phyloP scores from a whole-genome alignment of 64 coral and sea anemone species.

The Actinia tenebrosa region DNA sequence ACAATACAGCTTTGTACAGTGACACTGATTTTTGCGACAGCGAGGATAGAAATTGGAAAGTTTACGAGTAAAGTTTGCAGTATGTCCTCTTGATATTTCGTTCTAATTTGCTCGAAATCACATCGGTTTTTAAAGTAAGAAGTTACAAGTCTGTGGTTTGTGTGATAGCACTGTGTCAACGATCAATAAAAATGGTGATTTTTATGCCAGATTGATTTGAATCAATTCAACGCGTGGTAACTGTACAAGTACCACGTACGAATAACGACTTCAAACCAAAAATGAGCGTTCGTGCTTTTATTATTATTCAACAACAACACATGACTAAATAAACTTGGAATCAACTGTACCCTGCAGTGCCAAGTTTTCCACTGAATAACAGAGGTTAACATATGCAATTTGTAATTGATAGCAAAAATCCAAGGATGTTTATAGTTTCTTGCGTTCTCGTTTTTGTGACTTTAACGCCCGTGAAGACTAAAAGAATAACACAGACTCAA shows the following conservation, averaged over 20 bases:
- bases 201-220: constrained; percentile 9
- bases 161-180: neutral
- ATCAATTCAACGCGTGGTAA: neutral
- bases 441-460: neutral
- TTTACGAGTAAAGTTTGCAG: neutral
- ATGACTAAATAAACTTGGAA: neutral
- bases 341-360: neutral
- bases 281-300: neutral
- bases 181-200: constrained; percentile 17
- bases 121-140: neutral
- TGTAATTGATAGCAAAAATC: constrained; percentile 18
- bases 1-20: neutral
- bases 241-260: neutral
- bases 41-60: neutral
- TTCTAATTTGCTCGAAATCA: neutral
- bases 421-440: neutral
- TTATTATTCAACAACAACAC: neutral
- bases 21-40: neutral
- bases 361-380: neutral
- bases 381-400: neutral
- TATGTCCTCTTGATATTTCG: neutral
- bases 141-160: neutral
- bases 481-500: neutral
- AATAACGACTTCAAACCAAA: neutral
- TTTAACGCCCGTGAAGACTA: neutral